A percentile compares a stretch with the other conserved stretches of the same genome.
Conservation (phyloP, 2,888 invertebrate genomes). For the Agrotis exclamationis region DNA sequence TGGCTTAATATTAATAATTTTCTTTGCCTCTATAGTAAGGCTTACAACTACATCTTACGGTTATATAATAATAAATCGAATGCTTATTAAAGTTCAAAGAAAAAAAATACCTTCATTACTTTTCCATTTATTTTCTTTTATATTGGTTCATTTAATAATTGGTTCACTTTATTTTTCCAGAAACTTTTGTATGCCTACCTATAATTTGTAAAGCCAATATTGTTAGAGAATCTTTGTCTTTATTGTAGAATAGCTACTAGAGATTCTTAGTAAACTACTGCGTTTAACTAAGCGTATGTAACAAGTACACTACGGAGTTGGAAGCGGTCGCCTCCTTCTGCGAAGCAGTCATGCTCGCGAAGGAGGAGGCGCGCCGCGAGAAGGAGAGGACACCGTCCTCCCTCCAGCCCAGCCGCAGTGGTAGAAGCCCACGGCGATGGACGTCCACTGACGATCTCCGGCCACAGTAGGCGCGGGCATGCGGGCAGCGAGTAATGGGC, state of each 20-base stretch:
- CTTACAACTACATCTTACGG: neutral
- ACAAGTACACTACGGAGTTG: no score
- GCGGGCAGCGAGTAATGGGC: no score
- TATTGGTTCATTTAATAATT: neutral
- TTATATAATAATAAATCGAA: constrained; percentile 1
- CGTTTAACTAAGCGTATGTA: neutral
- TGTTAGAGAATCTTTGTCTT: neutral
- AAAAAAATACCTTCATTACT: neutral
- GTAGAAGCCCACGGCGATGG: no score
- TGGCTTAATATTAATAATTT: neutral
- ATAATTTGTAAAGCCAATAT: neutral
- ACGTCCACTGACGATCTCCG: no score
- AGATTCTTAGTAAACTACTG: neutral
- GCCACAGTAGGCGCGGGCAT: no score
- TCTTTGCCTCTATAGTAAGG: neutral
- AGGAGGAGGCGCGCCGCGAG: no score
- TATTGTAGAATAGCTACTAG: neutral
- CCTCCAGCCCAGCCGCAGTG: no score
- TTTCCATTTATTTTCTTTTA: neutral
- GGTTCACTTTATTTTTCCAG: neutral
- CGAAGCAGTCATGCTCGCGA: no score
- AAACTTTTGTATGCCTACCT: neutral
- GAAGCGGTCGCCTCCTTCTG: no score
- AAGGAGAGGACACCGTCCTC: no score
- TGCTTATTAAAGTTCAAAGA: neutral